phyloP scores from a whole-genome alignment of 2,113 vertebrate species.

The Dolichallabes microphthalmus region DNA sequence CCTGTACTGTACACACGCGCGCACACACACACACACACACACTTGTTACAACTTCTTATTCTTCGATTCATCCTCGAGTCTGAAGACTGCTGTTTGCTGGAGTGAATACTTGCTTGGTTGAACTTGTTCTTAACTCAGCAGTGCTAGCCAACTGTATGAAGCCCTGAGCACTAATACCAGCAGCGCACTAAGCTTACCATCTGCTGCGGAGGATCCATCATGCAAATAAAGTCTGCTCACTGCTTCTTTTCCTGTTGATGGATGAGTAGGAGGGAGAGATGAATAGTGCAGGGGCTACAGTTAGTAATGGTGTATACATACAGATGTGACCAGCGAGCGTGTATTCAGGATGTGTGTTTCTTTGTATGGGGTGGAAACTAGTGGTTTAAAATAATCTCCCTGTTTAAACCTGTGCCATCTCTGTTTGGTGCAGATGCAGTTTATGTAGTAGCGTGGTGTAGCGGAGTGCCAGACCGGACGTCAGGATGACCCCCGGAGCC shows the following conservation, averaged over 20 bases:
- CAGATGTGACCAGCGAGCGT: not conserved
- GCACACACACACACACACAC: too few species aligned
- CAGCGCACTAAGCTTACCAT: not conserved
- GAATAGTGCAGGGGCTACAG: not conserved
- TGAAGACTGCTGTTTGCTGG: not conserved
- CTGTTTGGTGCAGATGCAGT: conserved; percentile 81
- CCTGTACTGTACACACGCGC: not conserved
- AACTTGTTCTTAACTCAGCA: not conserved
- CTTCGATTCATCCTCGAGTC: not conserved
- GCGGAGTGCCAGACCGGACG: conserved; percentile 67
- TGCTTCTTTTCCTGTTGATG: not conserved
- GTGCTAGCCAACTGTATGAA: not conserved
- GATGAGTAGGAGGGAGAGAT: not conserved
- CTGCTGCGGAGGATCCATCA: not conserved
- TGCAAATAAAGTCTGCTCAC: not conserved
- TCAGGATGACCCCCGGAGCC: conserved; percentile 53
- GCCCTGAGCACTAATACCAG: not conserved
- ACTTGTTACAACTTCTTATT: too few species aligned
- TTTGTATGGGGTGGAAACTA: not conserved
- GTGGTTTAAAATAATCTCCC: not conserved
- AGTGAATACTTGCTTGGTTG: not conserved
- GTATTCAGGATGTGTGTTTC: not conserved
- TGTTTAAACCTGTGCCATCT: not conserved
- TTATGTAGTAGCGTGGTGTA: conserved; percentile 80
- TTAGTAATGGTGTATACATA: not conserved